Evolutionary conservation across 1,140 invertebrate species (phyloP).

Genomic region (Zaprionus ghesquierei): DNA sequence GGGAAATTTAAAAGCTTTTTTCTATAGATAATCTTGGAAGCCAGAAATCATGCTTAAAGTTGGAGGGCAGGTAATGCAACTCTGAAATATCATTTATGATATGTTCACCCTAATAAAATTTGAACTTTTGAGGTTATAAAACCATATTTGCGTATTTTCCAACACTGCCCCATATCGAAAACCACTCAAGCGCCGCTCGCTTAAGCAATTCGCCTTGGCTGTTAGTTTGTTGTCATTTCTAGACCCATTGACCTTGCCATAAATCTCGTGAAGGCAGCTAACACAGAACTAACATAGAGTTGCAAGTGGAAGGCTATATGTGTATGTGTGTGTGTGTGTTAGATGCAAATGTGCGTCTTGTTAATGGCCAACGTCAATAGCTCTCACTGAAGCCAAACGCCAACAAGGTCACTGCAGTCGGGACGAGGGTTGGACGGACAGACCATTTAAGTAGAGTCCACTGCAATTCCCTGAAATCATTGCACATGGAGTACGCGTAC

Average conservation of each 20-base stretch:
- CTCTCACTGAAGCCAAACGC: conserved; percentile 27
- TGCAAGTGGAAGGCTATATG: background rate
- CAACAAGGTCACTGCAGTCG: conserved; percentile 66
- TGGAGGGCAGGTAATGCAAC: too few species aligned
- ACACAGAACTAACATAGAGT: background rate
- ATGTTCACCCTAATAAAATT: too few species aligned
- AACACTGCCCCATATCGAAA: background rate
- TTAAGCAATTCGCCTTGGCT: background rate
- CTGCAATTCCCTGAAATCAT: conserved; percentile 61
- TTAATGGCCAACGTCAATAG: conserved; percentile 63
- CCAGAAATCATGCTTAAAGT: too few species aligned
- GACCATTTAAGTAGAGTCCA: conserved; percentile 51
- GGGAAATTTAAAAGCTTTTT: too few species aligned
- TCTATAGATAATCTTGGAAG: too few species aligned
- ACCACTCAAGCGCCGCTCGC: background rate
- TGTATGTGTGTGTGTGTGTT: background rate
- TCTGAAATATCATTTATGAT: too few species aligned
- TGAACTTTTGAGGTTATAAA: background rate
- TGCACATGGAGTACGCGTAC: conserved; percentile 55
- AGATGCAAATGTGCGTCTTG: conserved; percentile 16
- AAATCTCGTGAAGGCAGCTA: conserved; percentile 3
- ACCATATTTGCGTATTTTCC: background rate
- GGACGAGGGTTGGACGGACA: conserved; percentile 4
- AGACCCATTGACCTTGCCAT: conserved; percentile 32
- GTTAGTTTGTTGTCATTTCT: background rate